Evolutionary conservation across 2,797 vertebrate species (phyloP), one percentile per base, ranked within the genome.

Genomic region (Taenioides sp.): DNA sequence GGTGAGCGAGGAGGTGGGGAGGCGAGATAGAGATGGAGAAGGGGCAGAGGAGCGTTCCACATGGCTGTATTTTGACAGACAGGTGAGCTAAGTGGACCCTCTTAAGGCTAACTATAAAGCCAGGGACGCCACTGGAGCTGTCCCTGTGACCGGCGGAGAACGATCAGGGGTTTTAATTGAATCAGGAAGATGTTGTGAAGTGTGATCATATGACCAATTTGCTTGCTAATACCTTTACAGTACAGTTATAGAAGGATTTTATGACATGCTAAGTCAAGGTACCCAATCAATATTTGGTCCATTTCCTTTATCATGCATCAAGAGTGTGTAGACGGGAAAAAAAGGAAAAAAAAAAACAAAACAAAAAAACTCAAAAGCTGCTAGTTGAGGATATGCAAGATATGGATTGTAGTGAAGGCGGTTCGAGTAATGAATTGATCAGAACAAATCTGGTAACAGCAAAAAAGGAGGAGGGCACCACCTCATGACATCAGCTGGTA

Each of bases 21-120:
- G 31, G 43, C 31, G 72, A 59, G 72, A 25, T 47, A 60, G 77
- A 72, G 23, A 50, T 65, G 80, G 75, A 77, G 18, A 62, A 60
- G 70, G 47, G 40, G 18, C 11, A 22, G 58, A 54, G 54, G 71
- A 57, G 62, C 65, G 52, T 57, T 79, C 70, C 49, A 75, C 65
- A 69, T 61, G 67, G 71, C n/a, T 34, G 65, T 52, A 70, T 23
- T 88, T 80, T 91, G 87, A 92, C 58, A 61, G 89, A 86, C 83
- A 86, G 80, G 80, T 80, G 77, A 84, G 80, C 73, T 80, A 87
- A 89, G 89, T 25, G 61, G 31, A 78, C 74, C 47, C 79, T 79
- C 75, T 81, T 75, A 79, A 79, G 58, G 67, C 62, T 62, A 62
- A 31, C 72, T 37, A 71, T 27, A 60, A 66, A 66, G 65, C 71